phyloP scores from a whole-genome alignment of 2,113 vertebrate genomes.

The Lontra canadensis region DNA sequence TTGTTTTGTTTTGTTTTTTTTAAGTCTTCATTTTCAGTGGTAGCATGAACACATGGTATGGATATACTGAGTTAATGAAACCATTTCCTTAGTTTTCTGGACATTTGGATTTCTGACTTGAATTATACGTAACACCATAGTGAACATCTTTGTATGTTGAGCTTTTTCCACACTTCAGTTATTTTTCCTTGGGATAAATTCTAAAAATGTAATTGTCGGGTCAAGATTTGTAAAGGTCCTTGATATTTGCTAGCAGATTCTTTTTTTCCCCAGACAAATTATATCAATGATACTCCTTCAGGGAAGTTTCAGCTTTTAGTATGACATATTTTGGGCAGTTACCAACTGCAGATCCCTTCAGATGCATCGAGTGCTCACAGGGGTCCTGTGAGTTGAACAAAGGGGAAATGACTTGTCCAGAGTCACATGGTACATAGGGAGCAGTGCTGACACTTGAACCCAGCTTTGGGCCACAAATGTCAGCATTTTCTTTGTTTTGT shows the following conservation, averaged over 20 bases:
- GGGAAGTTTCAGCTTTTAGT: background rate
- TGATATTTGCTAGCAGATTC: background rate
- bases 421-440: background rate
- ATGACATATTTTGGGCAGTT: background rate
- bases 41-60: background rate
- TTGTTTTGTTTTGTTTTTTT: no score
- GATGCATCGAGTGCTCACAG: background rate
- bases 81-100: background rate
- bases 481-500: background rate
- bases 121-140: background rate
- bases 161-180: background rate
- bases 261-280: background rate
- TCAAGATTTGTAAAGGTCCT: background rate
- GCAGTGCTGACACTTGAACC: background rate
- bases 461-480: background rate
- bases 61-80: background rate
- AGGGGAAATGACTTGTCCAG: no score
- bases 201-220: background rate
- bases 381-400: background rate
- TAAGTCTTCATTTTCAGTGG: background rate
- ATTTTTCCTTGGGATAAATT: background rate
- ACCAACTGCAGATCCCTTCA: background rate
- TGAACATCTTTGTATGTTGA: background rate
- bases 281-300: background rate
- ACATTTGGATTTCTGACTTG: background rate